phyloP scores from a whole-genome alignment of 2,113 vertebrate species.

The Arenaria interpres region DNA sequence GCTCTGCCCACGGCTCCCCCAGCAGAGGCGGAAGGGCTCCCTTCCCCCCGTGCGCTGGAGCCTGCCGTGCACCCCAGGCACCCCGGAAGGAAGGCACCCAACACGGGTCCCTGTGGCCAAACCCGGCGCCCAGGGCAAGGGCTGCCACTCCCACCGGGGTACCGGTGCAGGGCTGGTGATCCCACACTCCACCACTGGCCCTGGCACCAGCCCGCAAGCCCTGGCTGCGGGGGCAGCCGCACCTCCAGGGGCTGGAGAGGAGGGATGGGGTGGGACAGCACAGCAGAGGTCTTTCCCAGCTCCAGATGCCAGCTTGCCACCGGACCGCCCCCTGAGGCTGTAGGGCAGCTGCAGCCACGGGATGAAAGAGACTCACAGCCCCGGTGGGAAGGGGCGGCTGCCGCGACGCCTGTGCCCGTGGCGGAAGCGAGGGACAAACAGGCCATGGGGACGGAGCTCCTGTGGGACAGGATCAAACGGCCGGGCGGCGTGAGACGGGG shows the following conservation, averaged over 20 bases:
- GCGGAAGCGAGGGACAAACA: not conserved
- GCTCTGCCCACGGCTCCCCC: not conserved
- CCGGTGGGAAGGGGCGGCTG: not conserved
- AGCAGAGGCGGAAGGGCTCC: not conserved
- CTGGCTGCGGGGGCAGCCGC: not conserved
- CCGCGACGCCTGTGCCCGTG: fast-evolving
- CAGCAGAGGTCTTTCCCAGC: fast-evolving
- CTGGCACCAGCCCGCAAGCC: not conserved
- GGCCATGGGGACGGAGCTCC: not conserved
- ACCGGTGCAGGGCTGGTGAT: fast-evolving
- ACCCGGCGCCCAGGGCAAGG: fast-evolving
- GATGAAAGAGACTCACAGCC: not conserved
- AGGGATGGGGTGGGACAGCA: fast-evolving
- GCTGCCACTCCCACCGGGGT: not conserved
- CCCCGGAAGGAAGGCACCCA: fast-evolving
- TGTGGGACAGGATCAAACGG: not conserved
- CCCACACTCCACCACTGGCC: fast-evolving
- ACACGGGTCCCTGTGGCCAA: fast-evolving
- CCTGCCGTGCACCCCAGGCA: fast-evolving
- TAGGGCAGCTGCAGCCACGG: fast-evolving
- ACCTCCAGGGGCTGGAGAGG: not conserved
- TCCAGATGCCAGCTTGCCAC: fast-evolving
- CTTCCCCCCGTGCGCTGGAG: not conserved
- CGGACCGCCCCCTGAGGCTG: fast-evolving
- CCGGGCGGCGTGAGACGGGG: fast-evolving